Conservation (phyloP, 2,113 vertebrate species). For the Semnopithecus entellus region DNA sequence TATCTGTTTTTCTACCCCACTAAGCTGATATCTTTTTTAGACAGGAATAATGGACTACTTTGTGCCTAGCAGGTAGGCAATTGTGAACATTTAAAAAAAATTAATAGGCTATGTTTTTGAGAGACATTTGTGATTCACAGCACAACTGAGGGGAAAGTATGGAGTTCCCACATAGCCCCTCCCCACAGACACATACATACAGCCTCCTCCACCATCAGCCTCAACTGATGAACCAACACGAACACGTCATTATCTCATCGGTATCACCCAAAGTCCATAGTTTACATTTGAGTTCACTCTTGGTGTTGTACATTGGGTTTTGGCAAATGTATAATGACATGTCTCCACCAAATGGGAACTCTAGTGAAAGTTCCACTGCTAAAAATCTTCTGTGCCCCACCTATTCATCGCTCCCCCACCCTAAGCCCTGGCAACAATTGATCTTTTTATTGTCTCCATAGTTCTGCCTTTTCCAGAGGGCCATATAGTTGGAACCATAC, state of each 20-base stretch:
- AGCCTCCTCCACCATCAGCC: background rate
- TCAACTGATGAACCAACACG: background rate
- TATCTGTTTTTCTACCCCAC: too few species aligned
- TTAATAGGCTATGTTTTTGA: background rate
- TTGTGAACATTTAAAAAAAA: background rate
- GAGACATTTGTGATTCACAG: background rate
- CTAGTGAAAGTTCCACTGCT: background rate
- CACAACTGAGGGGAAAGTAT: background rate
- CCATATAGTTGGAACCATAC: background rate
- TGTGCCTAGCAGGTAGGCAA: background rate
- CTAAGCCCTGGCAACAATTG: too few species aligned
- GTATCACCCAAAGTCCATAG: background rate
- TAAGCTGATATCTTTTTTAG: background rate
- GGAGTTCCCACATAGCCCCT: background rate
- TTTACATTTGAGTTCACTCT: background rate
- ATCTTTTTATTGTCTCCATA: background rate
- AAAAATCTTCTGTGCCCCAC: background rate
- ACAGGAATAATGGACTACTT: background rate
- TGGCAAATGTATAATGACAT: background rate
- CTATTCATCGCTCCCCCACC: background rate
- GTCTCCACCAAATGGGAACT: background rate
- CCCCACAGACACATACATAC: background rate
- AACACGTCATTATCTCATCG: too few species aligned
- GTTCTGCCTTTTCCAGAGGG: background rate
- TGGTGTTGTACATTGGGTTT: background rate